Evolutionary conservation across 2,797 vertebrate species (phyloP), one percentile per base, ranked within the genome.

Genomic region (Microchirus variegatus): DNA sequence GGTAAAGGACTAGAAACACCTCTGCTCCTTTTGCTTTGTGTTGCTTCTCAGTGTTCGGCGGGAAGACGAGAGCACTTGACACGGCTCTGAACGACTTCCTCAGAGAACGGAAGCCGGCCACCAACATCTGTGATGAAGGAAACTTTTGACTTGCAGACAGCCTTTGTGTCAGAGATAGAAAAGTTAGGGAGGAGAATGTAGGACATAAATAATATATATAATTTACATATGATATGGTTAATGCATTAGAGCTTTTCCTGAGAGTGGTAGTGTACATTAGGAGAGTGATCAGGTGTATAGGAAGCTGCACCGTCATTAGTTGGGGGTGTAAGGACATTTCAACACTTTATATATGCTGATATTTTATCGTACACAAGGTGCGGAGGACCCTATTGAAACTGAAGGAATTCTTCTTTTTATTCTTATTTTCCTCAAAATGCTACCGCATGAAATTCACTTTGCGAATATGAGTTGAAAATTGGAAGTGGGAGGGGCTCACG

Each of bases 221-320:
- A 69, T 82, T 87, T 65, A 63, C 63, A 74, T 85, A 67, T 71
- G 50, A 83, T 80, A 56, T 18, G 56, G 66, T 83, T 86, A 83
- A 86, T 86, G 83, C 75, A 63, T 77, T 36, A 41, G 59, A 71
- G 35, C 48, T 77, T 67, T 75, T 78, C 75, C 61, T n/a, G n/a
- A n/a, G n/a, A 14, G 50, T 42, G 55, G 77, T 70, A 58, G 73
- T 62, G 40, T 61, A 50, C 83, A 84, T 87, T 78, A 83, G 71
- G 49, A 63, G 55, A 54, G 64, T 31, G 55, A 75, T 53, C 13
- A 38, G 65, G 31, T 31, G 67, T 70, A 40, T 62, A 62, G 66
- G 73, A 79, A 57, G 68, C 77, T 50, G 64, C 53, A 26, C 1
- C 66, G 51, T 71, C 67, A 72, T 83, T 77, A 22, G 19, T 22